Evolutionary conservation across 2,797 vertebrate species (phyloP), one percentile per base, ranked within the genome.

Genomic region (Micrastur ruficollis): DNA sequence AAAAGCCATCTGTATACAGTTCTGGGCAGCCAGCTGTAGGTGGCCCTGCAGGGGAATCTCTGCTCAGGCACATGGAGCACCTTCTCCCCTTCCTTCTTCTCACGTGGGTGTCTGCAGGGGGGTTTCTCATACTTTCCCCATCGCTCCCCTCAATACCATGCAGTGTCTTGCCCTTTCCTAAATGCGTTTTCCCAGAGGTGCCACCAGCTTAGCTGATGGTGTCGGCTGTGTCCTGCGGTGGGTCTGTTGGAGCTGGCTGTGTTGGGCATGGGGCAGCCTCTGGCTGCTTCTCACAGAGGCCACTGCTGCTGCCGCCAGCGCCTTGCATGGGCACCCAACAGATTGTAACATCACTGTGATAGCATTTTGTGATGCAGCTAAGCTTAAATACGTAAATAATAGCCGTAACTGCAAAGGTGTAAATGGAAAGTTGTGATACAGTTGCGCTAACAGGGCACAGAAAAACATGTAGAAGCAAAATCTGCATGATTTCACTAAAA

Each of bases 81-180:
- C 47, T 73, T 22, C 12, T 59, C 25, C 9, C 14, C 40, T 59
- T 79, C n/a, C 20, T 71, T 31, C 63, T 78, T 32, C 40, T 85
- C n/a, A 42, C 61, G 21, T 36, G 14, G 40, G 31, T 31, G 53
- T 40, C 50, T 65, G 20, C 18, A 34, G 38, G 38, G 34, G 63
- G 42, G 26, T 62, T 83, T 70, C 49, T 53, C 29, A 27, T 18
- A 25, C 32, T 63, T 70, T 31, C 11, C 29, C 47, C 31, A n/a
- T 23, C 0, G 1, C 20, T 11, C 6, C 21, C 27, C n/a, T 38
- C 13, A 9, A 32, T 49, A 15, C 42, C 6, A 2, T 56, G 46
- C 12, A 26, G 52, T 0, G 17, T 44, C 42, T 44, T 44, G 42
- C 38, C 13, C 11, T 55, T 91, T 67, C 61, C 36, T 81, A 58